These are phyloP conservation scores for Pristis pectinata DNA, from an alignment of 2,797 vertebrate species.

Conservation along the genomic window DNA sequence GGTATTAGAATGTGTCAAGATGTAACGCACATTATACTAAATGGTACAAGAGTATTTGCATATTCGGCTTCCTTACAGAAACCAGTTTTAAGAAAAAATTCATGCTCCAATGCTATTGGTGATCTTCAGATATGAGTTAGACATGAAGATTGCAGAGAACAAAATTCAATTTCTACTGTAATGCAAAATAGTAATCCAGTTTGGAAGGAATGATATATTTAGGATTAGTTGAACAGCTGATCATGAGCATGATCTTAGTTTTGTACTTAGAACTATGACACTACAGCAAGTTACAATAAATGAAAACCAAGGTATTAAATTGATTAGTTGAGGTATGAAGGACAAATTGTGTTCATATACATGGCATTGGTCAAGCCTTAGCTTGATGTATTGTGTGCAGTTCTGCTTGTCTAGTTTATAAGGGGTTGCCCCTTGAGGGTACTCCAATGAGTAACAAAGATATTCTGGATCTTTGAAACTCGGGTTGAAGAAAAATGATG, in stretches of 20 bases:
- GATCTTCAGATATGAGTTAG: neutral
- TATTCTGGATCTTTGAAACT: neutral
- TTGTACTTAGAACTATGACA: too few species aligned
- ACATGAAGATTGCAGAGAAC: neutral
- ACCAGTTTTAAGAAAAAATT: neutral
- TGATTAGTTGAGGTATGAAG: neutral
- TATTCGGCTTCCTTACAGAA: neutral
- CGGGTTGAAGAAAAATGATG: neutral
- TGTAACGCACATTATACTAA: neutral
- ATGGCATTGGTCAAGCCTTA: neutral
- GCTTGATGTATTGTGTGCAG: neutral
- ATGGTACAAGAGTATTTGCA: neutral
- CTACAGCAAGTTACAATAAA: neutral
- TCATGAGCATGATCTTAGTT: neutral
- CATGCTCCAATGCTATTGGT: neutral
- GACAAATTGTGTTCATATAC: neutral
- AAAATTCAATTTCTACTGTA: neutral
- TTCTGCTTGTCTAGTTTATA: neutral
- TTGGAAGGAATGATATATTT: neutral
- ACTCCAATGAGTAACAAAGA: neutral
- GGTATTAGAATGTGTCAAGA: neutral
- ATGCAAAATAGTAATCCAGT: neutral
- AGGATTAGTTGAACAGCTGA: too few species aligned
- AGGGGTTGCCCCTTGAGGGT: neutral
- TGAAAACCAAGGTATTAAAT: neutral